These are phyloP conservation scores for Ophiothrix spiculata DNA, from an alignment of 35 echinoderm and acorn worm species.

Conservation along the genomic window DNA sequence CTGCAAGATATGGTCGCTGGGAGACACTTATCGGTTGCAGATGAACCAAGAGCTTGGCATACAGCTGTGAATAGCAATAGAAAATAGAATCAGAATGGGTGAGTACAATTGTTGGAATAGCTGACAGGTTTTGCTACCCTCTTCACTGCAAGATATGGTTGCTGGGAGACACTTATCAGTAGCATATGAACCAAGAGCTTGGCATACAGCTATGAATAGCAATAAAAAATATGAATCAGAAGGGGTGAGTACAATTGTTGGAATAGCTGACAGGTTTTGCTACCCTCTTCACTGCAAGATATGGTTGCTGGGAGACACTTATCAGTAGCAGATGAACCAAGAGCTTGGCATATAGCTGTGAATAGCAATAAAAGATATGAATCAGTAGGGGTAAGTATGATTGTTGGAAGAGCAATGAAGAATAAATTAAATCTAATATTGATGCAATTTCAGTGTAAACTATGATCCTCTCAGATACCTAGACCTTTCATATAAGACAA, in stretches of 20 bases:
- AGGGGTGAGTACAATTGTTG: conserved; percentile 43
- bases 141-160: conserved; percentile 21
- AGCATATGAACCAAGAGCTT: conserved; percentile 19
- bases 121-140: conserved; percentile 57
- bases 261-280: conserved; percentile 62
- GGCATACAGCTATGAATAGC: conserved; percentile 32
- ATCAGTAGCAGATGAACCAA: conserved; percentile 33
- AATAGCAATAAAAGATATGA: background rate
- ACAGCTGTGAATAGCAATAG: conserved; percentile 17
- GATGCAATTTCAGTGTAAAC: no score
- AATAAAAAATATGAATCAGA: conserved; percentile 18
- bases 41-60: conserved; percentile 37
- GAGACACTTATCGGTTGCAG: conserved; percentile 51
- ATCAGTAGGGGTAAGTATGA: background rate
- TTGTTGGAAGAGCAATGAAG: no score
- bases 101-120: conserved; percentile 46
- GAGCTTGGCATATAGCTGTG: conserved; percentile 48
- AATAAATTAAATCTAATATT: no score
- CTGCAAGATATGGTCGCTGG: conserved; percentile 26
- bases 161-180: conserved; percentile 54
- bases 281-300: conserved; percentile 35
- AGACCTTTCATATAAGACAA: no score
- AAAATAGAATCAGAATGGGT: conserved; percentile 42
- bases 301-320: conserved; percentile 42
- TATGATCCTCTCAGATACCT: no score